Conservation (phyloP, 2,113 vertebrate genomes). For the Laticauda laticaudata region DNA sequence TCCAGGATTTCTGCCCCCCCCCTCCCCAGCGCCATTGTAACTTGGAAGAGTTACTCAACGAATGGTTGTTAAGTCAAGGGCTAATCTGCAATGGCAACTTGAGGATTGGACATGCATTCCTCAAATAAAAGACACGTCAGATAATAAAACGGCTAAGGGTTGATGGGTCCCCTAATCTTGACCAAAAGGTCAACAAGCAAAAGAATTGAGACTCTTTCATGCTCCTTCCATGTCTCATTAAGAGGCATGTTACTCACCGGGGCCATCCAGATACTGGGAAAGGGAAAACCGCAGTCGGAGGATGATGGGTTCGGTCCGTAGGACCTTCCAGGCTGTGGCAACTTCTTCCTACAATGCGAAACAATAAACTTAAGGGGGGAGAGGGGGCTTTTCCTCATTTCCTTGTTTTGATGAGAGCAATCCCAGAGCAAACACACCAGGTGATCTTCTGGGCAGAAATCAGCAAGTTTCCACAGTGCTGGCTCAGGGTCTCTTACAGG, state of each 20-base stretch:
- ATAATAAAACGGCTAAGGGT: background rate
- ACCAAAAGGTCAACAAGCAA: background rate
- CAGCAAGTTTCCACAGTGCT: background rate
- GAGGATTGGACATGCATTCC: background rate
- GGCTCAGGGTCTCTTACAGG: background rate
- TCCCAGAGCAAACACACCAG: background rate
- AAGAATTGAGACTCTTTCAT: background rate
- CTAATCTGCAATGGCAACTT: background rate
- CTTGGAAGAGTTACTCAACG: background rate
- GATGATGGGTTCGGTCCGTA: constrained; percentile 94
- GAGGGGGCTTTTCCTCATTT: background rate
- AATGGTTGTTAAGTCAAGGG: background rate
- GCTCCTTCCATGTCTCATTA: background rate
- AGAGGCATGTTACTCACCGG: constrained; percentile 79
- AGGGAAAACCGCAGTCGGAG: constrained; percentile 96
- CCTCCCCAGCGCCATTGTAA: no score
- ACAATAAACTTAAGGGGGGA: background rate
- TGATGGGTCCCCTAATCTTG: background rate
- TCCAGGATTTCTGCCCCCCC: background rate
- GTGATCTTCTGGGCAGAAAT: background rate
- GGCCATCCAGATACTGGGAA: constrained; percentile 98
- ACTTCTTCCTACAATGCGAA: constrained; percentile 88
- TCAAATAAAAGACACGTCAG: background rate
- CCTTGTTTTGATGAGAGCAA: background rate
- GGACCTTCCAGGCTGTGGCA: constrained; percentile 98